A percentile compares a stretch with the other conserved stretches of the same genome.
These are phyloP conservation scores for Gambusia holbrooki DNA, from an alignment of 2,113 vertebrate genomes.

Conservation along the genomic window DNA sequence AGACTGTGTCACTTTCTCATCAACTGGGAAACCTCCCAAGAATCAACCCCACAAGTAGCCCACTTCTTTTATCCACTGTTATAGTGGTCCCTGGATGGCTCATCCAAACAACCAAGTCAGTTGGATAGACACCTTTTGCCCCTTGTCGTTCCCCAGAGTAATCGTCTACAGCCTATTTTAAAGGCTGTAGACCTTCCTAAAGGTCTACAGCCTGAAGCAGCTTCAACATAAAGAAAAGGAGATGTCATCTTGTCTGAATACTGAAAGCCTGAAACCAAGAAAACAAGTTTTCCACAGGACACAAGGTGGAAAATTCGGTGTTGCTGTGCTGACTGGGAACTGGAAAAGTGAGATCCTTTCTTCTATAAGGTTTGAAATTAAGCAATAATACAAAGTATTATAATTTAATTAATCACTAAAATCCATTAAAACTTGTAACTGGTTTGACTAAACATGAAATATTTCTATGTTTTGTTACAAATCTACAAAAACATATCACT, in stretches of 20 bases:
- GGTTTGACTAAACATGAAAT: no score
- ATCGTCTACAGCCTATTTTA: neutral
- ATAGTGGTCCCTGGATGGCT: neutral
- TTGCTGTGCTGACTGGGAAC: neutral
- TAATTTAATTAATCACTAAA: no score
- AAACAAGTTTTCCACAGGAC: neutral
- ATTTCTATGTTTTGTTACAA: neutral
- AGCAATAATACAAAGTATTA: no score
- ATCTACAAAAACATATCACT: neutral
- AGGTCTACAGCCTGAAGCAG: neutral
- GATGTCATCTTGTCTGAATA: neutral
- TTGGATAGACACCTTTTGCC: neutral
- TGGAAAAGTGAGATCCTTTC: neutral
- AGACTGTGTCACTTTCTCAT: neutral
- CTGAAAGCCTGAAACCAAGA: neutral
- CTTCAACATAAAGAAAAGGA: neutral
- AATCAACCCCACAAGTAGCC: neutral
- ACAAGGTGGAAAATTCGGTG: neutral
- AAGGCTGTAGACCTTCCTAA: neutral
- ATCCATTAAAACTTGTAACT: no score
- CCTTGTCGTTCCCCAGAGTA: neutral
- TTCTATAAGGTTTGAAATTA: no score
- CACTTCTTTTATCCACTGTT: neutral
- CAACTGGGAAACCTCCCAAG: neutral
- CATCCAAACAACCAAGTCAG: neutral